Percentiles rank a stretch among this genome's conserved stretches.
Conservation (phyloP, 2,797 vertebrate genomes). For the Micromesistius poutassou region DNA sequence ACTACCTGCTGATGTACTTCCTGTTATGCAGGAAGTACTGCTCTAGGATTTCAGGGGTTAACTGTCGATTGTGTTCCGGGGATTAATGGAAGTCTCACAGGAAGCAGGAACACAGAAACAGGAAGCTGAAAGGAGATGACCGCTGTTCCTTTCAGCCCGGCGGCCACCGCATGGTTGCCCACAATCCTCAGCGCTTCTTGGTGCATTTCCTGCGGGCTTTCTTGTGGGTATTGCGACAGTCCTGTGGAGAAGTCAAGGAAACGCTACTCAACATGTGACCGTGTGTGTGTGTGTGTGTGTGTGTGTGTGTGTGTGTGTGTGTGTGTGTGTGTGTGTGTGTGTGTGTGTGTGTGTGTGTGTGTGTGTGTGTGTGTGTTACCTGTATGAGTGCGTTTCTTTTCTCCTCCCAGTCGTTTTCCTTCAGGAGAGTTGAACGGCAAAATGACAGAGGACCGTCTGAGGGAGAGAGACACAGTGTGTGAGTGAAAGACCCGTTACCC, state of each 20-base stretch:
- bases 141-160: neutral
- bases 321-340: neutral
- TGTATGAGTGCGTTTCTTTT: conserved; percentile 59
- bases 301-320: neutral
- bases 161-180: conserved; percentile 16
- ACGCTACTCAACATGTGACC: neutral
- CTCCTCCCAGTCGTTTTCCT: conserved; percentile 72
- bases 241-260: conserved; percentile 30
- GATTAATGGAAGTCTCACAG: neutral
- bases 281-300: neutral
- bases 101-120: neutral
- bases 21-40: neutral
- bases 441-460: conserved; percentile 72
- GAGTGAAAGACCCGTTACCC: neutral
- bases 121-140: neutral
- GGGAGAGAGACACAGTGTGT: neutral
- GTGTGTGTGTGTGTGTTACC: conserved; percentile 45
- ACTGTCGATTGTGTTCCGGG: neutral
- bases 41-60: neutral
- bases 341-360: neutral
- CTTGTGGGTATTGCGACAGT: conserved; percentile 71
- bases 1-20: neutral
- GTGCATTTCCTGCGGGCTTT: conserved; percentile 64
- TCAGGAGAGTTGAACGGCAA: conserved; percentile 57
- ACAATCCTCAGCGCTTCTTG: conserved; percentile 54